These are phyloP conservation scores for Rhinichthys klamathensis DNA, from an alignment of 2,113 vertebrate species.

Conservation along the genomic window DNA sequence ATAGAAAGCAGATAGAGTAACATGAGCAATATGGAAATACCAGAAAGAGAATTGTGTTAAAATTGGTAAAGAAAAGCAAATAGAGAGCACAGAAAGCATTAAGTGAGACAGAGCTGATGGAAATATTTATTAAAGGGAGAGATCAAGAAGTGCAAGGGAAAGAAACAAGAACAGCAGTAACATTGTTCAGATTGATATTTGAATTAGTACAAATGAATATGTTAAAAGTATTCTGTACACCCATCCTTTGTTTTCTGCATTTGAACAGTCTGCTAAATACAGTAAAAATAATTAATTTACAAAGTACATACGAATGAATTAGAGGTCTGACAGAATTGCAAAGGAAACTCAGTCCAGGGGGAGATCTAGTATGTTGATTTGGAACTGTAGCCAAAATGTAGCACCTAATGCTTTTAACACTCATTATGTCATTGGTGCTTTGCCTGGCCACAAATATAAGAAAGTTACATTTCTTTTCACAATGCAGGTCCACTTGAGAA, in stretches of 20 bases:
- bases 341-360: not conserved
- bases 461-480: too few species aligned
- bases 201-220: conserved; percentile 1
- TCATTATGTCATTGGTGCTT: conserved; percentile 7
- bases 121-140: conserved; percentile 85
- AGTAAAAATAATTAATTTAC: not conserved
- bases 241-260: not conserved
- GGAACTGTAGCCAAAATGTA: not conserved
- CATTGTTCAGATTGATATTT: not conserved
- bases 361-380: not conserved
- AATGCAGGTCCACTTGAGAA: not conserved
- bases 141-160: conserved; percentile 76
- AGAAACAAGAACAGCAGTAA: conserved; percentile 43
- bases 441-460: not conserved
- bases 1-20: not conserved
- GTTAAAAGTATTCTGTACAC: not conserved
- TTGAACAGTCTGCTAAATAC: conserved; percentile 3
- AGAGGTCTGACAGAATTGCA: conserved; percentile 51
- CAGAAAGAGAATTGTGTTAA: not conserved
- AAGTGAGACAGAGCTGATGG: conserved; percentile 74
- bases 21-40: not conserved
- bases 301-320: not conserved
- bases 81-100: conserved; percentile 4
- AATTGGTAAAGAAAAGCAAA: conserved; percentile 46
- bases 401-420: not conserved